Percentiles rank a stretch among this genome's conserved stretches.
These are phyloP conservation scores for Salvelinus namaycush DNA, from an alignment of 2,113 vertebrate genomes.

Conservation along the genomic window DNA sequence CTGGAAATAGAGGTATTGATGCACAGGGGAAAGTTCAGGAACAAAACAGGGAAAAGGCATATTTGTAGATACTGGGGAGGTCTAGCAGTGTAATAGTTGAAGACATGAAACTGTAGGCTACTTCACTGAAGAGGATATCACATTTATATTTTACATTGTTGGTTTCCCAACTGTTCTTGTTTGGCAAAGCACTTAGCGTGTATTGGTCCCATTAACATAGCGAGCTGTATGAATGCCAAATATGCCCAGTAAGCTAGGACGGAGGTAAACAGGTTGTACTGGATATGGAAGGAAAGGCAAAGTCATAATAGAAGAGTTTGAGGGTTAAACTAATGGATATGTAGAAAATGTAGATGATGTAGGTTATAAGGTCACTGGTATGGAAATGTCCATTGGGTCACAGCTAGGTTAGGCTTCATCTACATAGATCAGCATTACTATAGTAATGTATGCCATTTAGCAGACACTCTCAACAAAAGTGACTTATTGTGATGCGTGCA, in stretches of 20 bases:
- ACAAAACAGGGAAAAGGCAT: neutral
- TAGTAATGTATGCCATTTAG: no score
- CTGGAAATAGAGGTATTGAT: neutral
- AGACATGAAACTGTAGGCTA: no score
- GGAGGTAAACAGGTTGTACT: neutral
- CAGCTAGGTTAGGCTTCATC: no score
- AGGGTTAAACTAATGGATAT: neutral
- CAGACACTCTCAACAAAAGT: no score
- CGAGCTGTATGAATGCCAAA: neutral
- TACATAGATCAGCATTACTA: no score
- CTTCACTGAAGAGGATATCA: no score
- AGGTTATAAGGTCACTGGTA: neutral
- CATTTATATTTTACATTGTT: no score
- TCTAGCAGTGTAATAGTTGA: neutral
- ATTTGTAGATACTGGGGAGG: neutral
- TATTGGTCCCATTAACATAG: neutral
- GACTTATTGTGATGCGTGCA: no score
- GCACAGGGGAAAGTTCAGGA: neutral
- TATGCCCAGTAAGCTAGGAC: neutral
- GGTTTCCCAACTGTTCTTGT: neutral
- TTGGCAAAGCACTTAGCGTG: neutral
- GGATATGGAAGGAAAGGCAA: neutral
- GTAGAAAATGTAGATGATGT: neutral
- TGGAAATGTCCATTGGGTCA: no score
- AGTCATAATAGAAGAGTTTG: neutral